Conservation (phyloP, 2,797 vertebrate genomes). For the Sitta carolinensis region DNA sequence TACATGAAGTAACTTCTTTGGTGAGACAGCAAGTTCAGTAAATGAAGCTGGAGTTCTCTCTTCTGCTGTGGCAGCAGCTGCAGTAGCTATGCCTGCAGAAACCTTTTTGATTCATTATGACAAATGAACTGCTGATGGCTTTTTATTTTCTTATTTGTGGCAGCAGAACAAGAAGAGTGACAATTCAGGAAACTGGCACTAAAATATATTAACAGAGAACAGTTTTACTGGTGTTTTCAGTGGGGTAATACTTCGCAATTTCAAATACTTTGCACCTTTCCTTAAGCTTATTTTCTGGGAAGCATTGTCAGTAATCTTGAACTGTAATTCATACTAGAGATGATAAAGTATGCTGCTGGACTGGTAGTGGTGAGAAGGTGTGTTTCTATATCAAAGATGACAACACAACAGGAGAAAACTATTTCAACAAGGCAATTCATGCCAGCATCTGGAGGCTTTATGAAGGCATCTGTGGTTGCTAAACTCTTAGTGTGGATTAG, state of each 20-base stretch:
- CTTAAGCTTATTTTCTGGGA: not conserved
- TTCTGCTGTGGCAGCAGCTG: not conserved
- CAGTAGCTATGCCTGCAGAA: not conserved
- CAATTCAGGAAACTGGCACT: not conserved
- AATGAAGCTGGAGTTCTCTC: not conserved
- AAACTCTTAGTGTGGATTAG: not conserved
- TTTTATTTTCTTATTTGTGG: not conserved
- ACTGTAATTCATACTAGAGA: not conserved
- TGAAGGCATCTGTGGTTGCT: not conserved
- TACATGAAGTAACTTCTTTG: slow-evolving; percentile 66
- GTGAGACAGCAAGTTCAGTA: slow-evolving; percentile 68
- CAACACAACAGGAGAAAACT: not conserved
- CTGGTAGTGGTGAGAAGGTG: not conserved
- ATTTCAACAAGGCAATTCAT: not conserved
- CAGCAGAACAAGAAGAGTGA: not conserved
- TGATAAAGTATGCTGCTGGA: not conserved
- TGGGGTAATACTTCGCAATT: not conserved
- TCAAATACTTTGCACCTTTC: not conserved
- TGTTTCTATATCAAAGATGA: not conserved
- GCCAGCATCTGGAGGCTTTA: not conserved
- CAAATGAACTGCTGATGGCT: not conserved
- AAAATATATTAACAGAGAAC: not conserved
- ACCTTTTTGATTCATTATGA: not conserved
- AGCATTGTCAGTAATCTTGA: not conserved
- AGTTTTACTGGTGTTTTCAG: not conserved